Evolutionary conservation across 2,888 invertebrate genomes (phyloP).

Genomic region (Plutella xylostella): DNA sequence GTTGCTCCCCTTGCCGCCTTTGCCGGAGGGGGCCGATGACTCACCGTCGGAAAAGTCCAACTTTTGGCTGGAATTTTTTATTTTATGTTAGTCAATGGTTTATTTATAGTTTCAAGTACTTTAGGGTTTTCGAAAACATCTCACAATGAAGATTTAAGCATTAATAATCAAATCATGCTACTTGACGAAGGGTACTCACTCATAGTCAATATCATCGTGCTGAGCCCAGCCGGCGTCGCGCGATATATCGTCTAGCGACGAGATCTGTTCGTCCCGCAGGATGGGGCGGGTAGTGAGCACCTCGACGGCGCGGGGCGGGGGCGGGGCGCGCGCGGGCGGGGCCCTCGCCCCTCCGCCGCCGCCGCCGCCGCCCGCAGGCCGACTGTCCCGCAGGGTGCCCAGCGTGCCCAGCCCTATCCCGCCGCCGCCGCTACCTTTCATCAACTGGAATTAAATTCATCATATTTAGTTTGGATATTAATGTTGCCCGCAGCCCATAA

Average conservation of each 20-base stretch:
- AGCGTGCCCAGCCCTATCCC: constrained; percentile 57
- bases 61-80: constrained; percentile 85
- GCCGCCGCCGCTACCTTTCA: constrained; percentile 61
- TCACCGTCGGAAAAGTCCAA: constrained; percentile 96
- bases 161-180: neutral
- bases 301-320: constrained; percentile 68
- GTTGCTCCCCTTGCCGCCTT: constrained; percentile 40
- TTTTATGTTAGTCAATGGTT: too few relatives aligned
- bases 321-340: constrained; percentile 27
- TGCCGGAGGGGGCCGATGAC: constrained; percentile 32
- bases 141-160: too few relatives aligned
- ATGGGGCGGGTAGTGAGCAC: constrained; percentile 83
- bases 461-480: too few relatives aligned
- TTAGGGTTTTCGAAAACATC: too few relatives aligned
- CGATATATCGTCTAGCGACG: constrained; percentile 90
- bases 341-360: constrained; percentile 26
- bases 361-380: constrained; percentile 25
- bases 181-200: constrained; percentile 52
- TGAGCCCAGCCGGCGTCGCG: constrained; percentile 93
- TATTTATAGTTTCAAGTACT: too few relatives aligned
- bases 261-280: constrained; percentile 92
- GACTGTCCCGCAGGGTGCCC: constrained; percentile 44
- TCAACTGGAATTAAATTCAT: too few relatives aligned
- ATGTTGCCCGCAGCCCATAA: too few relatives aligned
- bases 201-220: constrained; percentile 94